Conservation (phyloP, 2,797 vertebrate species). For the Pseudochirops cupreus region DNA sequence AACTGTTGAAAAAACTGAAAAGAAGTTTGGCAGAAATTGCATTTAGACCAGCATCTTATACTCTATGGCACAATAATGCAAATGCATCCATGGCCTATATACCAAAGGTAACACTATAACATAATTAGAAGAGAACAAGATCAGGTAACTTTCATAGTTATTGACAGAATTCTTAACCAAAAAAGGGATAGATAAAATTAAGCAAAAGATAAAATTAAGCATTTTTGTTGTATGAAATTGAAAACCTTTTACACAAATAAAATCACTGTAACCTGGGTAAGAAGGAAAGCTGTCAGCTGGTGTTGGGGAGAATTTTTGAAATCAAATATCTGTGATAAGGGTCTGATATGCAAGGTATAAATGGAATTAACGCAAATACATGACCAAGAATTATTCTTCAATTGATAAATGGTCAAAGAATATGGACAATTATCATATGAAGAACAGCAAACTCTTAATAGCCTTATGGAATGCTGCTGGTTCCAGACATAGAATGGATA, state of each 20-base stretch:
- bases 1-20: background rate
- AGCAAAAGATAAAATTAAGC: background rate
- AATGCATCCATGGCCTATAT: background rate
- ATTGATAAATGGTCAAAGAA: background rate
- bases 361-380: background rate
- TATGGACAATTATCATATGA: background rate
- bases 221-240: too few species aligned
- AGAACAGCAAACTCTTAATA: background rate
- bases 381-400: background rate
- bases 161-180: background rate
- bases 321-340: background rate
- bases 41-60: background rate
- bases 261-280: background rate
- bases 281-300: background rate
- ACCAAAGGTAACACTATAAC: background rate
- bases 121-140: background rate
- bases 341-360: background rate
- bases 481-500: background rate
- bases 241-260: background rate
- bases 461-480: background rate
- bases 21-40: background rate
- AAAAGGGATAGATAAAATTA: background rate
- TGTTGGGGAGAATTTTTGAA: background rate
- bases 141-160: background rate
- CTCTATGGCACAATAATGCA: background rate